Conservation (phyloP, 2,797 vertebrate species). For the Tolypeutes matacus region DNA sequence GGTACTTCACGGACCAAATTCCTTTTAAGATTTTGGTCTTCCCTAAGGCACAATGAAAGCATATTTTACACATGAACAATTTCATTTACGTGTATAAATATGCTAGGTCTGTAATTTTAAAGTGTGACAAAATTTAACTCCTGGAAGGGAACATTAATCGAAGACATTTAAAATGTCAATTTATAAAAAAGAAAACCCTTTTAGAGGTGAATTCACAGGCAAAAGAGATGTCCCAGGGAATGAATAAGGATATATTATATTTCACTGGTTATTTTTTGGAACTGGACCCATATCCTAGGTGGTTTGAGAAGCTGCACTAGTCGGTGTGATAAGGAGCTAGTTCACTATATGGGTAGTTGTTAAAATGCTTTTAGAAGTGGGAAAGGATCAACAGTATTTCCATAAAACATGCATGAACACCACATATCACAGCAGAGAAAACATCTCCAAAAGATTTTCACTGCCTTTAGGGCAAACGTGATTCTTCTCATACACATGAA, state of each 20-base stretch:
- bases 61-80: neutral
- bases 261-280: neutral
- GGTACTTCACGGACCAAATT: neutral
- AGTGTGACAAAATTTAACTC: slow-evolving; percentile 34
- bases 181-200: slow-evolving; percentile 9
- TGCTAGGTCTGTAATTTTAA: slow-evolving; percentile 11
- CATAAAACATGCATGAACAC: neutral
- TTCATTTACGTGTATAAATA: neutral
- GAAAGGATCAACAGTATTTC: neutral
- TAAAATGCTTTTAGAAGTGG: neutral
- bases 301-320: neutral
- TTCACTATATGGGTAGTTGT: neutral
- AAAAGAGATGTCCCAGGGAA: neutral
- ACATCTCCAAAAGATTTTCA: neutral
- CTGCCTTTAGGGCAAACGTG: neutral
- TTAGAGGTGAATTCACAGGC: neutral
- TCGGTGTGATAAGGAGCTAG: neutral
- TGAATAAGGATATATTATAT: neutral
- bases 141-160: neutral
- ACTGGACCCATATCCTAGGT: neutral
- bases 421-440: neutral
- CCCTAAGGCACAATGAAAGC: neutral
- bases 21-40: neutral
- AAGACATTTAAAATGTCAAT: neutral
- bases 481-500: neutral